Percentiles rank a stretch among this genome's conserved stretches.
Evolutionary conservation across 2,888 invertebrate species (phyloP).

Genomic region (Drosophila testacea): DNA sequence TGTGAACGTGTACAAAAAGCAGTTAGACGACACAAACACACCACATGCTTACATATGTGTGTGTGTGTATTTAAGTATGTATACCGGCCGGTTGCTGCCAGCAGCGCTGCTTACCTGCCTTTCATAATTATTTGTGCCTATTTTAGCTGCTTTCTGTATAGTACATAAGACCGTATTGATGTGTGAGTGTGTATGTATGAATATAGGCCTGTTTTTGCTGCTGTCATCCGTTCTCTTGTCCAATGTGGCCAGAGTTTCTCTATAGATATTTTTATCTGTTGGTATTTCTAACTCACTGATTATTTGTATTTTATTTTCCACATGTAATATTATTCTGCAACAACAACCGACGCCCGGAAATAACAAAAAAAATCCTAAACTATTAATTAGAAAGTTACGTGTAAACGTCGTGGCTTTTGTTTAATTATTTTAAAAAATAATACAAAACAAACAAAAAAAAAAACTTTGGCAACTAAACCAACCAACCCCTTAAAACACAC

Average conservation of each 20-base stretch:
- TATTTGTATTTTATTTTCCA: conserved; percentile 38
- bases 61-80: conserved; percentile 37
- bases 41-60: conserved; percentile 13
- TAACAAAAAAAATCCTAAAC: not conserved
- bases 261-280: conserved; percentile 38
- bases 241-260: conserved; percentile 57
- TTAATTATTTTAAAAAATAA: conserved; percentile 77
- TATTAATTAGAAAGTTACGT: conserved; percentile 84
- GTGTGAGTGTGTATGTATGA: conserved; percentile 10
- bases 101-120: conserved; percentile 63
- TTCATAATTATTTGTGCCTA: conserved; percentile 78
- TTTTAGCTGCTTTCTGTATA: conserved; percentile 52
- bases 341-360: conserved; percentile 26
- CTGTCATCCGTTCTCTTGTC: conserved; percentile 52
- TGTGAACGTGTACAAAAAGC: conserved; percentile 78
- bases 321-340: conserved; percentile 30
- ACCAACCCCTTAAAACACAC: conserved; percentile 55
- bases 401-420: conserved; percentile 83
- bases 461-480: conserved; percentile 77
- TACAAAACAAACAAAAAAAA: conserved; percentile 41
- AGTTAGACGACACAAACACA: conserved; percentile 64
- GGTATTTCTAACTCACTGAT: conserved; percentile 56
- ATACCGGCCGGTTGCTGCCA: conserved; percentile 73
- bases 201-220: conserved; percentile 40
- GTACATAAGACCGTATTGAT: conserved; percentile 19